A percentile compares a stretch with the other conserved stretches of the same genome.
Evolutionary conservation across 2,888 invertebrate genomes (phyloP).

Genomic region (Clanis bilineata): DNA sequence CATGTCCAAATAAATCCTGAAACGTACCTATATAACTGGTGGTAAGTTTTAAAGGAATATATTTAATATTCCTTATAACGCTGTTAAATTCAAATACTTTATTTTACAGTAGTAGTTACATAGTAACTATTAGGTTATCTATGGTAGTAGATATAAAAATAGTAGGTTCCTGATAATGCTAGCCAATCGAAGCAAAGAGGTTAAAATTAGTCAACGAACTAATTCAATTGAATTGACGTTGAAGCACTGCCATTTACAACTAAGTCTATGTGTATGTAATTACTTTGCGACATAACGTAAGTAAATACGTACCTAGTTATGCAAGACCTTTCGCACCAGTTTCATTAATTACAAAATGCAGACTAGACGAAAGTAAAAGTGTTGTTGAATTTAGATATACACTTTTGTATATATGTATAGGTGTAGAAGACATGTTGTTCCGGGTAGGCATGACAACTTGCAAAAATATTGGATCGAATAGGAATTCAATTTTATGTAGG

Average conservation of each 20-base stretch:
- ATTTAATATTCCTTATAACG: no score
- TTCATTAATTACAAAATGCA: constrained; percentile 2
- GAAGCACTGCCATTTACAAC: not conserved
- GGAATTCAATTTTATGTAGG: no score
- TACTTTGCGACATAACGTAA: not conserved
- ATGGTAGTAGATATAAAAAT: no score
- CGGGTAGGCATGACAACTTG: no score
- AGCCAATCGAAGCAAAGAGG: no score
- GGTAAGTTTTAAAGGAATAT: no score
- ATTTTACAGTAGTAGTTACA: no score
- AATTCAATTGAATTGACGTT: not conserved
- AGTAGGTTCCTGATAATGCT: not conserved
- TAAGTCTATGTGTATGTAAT: not conserved
- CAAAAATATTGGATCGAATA: no score
- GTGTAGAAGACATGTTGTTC: not conserved
- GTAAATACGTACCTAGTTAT: not conserved
- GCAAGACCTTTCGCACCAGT: not conserved
- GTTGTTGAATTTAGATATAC: constrained; percentile 13
- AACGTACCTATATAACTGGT: no score
- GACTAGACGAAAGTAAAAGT: constrained; percentile 11
- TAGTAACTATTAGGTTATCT: no score
- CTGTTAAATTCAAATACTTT: no score
- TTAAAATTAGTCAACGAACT: not conserved
- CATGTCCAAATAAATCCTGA: no score
- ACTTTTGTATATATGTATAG: not conserved